These are phyloP conservation scores for Diceros bicornis DNA, from an alignment of 2,797 vertebrate species.

Conservation along the genomic window DNA sequence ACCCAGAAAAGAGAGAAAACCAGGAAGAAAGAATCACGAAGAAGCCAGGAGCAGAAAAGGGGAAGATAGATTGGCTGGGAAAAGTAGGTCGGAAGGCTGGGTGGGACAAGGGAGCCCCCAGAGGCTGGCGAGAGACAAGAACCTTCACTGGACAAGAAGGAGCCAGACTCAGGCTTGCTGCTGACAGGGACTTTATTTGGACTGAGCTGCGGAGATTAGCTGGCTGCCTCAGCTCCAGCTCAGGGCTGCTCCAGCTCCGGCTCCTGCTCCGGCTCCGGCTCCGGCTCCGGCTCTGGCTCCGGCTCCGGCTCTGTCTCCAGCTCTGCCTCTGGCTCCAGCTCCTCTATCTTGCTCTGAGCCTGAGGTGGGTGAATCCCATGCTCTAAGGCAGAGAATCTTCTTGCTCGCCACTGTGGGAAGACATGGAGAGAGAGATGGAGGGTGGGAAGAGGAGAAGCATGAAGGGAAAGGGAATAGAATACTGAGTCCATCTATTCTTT, in stretches of 20 bases:
- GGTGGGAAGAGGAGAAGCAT: background rate
- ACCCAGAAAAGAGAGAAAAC: background rate
- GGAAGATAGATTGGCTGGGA: background rate
- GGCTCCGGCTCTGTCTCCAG: rapidly evolving
- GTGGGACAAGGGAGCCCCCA: constrained; percentile 52
- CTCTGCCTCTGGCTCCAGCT: constrained; percentile 45
- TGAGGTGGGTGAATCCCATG: constrained; percentile 59
- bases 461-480: constrained; percentile 2
- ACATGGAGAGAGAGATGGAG: background rate
- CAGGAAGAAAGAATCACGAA: constrained; percentile 38
- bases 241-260: background rate
- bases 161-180: constrained; percentile 65
- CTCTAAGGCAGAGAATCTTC: constrained; percentile 84
- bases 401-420: constrained; percentile 64
- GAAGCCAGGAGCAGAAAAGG: constrained; percentile 36
- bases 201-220: background rate
- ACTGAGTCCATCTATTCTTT: background rate
- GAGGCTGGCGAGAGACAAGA: constrained; percentile 42
- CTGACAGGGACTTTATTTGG: constrained; percentile 78
- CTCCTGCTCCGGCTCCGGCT: background rate
- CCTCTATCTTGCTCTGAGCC: constrained; percentile 64
- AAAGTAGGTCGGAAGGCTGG: constrained; percentile 72
- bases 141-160: constrained; percentile 39
- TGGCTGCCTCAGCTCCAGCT: background rate
- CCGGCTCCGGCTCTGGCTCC: background rate